Evolutionary conservation across 2,797 vertebrate genomes (phyloP).

Genomic region (Taeniopygia guttata): DNA sequence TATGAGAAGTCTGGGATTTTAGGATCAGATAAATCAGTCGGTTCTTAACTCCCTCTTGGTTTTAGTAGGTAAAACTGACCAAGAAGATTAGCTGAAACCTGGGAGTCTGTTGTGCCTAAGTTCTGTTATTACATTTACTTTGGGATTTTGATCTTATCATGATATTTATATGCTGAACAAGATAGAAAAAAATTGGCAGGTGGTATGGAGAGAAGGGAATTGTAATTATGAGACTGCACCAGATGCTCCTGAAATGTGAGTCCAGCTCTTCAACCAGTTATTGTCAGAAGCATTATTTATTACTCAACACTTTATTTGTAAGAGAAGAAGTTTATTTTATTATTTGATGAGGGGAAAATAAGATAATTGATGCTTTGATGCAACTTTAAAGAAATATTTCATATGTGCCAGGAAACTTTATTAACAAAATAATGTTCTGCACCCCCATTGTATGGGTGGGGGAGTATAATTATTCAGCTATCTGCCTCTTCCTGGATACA

Average conservation of each 20-base stretch:
- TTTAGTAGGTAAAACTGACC: background rate
- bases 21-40: background rate
- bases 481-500: background rate
- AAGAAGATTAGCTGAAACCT: background rate
- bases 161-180: background rate
- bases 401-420: background rate
- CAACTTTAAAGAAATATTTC: background rate
- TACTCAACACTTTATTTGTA: background rate
- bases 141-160: background rate
- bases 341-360: background rate
- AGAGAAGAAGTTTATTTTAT: background rate
- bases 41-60: background rate
- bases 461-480: background rate
- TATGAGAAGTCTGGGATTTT: background rate
- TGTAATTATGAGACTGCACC: background rate
- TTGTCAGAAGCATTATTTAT: background rate
- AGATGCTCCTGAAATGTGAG: conserved; percentile 1
- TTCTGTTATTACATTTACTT: background rate
- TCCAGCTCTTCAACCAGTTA: background rate
- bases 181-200: background rate
- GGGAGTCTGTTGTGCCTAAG: background rate
- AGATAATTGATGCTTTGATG: background rate
- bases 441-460: background rate
- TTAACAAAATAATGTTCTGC: background rate
- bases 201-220: conserved; percentile 3